phyloP scores from a whole-genome alignment of 2,797 vertebrate genomes.

The Phrynocephalus guinanensis region DNA sequence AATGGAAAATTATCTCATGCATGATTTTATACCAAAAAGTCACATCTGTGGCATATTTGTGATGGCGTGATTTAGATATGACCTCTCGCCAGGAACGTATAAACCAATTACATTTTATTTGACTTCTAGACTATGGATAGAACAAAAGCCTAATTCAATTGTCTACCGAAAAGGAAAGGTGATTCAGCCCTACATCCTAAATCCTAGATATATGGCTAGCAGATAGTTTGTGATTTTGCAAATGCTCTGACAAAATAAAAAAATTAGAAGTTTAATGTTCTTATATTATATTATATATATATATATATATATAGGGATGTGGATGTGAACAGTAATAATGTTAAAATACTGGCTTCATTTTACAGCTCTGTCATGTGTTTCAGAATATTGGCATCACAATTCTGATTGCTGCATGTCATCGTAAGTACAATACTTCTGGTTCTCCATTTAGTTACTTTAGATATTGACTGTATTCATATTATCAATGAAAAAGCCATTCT shows the following conservation, averaged over 20 bases:
- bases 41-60: too few relatives aligned
- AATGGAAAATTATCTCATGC: not conserved
- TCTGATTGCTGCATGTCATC: slow-evolving; percentile 70
- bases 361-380: slow-evolving; percentile 74
- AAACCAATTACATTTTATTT: not conserved
- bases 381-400: slow-evolving; percentile 62
- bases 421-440: slow-evolving; percentile 61
- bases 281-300: not conserved
- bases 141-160: too few relatives aligned
- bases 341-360: slow-evolving; percentile 45
- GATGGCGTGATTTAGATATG: not conserved
- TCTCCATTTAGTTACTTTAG: not conserved
- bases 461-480: slow-evolving; percentile 5
- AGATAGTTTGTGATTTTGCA: not conserved
- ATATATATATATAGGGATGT: not conserved
- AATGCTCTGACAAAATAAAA: not conserved
- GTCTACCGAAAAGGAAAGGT: not conserved
- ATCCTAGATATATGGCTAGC: not conserved
- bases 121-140: not conserved
- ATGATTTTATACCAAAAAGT: not conserved
- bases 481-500: slow-evolving; percentile 3
- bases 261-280: not conserved
- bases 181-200: not conserved
- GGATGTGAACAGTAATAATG: not conserved
- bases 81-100: too few relatives aligned